phyloP scores from a whole-genome alignment of 1,140 invertebrate species.

The Drosophila aff. region DNA sequence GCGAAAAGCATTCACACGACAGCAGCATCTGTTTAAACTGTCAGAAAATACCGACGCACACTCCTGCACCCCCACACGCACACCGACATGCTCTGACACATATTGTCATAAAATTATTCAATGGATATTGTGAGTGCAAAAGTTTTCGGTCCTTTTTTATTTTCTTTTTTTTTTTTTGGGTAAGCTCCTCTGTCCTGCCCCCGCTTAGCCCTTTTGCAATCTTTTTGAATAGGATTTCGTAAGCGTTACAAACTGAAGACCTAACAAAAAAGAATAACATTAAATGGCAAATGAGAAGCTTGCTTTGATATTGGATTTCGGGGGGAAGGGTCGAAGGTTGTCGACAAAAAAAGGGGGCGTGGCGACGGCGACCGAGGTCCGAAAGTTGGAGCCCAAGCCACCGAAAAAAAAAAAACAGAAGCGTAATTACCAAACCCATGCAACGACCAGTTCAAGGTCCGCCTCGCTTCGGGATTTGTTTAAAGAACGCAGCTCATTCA shows the following conservation, averaged over 20 bases:
- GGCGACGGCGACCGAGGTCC: not conserved
- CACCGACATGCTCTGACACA: conserved; percentile 73
- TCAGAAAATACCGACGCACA: conserved; percentile 66
- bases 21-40: conserved; percentile 78
- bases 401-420: conserved; percentile 36
- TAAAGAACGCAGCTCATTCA: conserved; percentile 82
- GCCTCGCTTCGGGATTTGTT: conserved; percentile 65
- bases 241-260: conserved; percentile 77
- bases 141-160: conserved; percentile 68
- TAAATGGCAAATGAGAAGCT: conserved; percentile 80
- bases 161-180: conserved; percentile 2
- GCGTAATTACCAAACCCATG: conserved; percentile 73
- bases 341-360: conserved; percentile 6
- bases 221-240: conserved; percentile 78
- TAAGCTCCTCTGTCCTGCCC: conserved; percentile 10
- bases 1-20: conserved; percentile 14
- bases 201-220: conserved; percentile 72
- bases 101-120: conserved; percentile 85
- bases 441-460: conserved; percentile 66
- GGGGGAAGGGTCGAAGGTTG: conserved; percentile 37
- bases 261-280: conserved; percentile 69
- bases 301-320: conserved; percentile 76
- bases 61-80: conserved; percentile 20
- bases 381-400: conserved; percentile 28
- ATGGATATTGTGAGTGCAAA: conserved; percentile 79